phyloP scores from a whole-genome alignment of 2,888 invertebrate species.

The Epistrophe eligans region DNA sequence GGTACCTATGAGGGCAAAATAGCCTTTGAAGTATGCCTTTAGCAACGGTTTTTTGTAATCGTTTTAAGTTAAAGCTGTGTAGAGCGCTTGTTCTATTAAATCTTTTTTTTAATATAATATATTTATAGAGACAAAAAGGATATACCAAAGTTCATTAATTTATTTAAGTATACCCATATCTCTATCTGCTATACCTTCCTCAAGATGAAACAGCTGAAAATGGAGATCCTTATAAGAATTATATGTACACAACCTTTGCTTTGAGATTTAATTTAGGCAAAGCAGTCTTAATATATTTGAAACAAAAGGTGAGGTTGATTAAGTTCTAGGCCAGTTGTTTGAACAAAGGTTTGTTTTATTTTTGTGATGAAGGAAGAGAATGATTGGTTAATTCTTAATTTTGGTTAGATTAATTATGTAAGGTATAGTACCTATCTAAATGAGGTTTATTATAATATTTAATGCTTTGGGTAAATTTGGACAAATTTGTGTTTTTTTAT shows the following conservation, averaged over 20 bases:
- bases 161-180: neutral
- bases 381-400: neutral
- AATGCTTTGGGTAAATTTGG: too few relatives aligned
- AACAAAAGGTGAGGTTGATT: neutral
- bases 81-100: too few relatives aligned
- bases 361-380: neutral
- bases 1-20: neutral
- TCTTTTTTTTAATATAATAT: neutral
- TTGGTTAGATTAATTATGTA: neutral
- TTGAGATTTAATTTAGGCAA: neutral
- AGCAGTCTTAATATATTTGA: neutral
- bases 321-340: neutral
- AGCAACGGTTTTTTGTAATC: neutral
- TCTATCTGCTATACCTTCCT: neutral
- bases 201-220: slow-evolving; percentile 1
- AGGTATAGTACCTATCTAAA: neutral
- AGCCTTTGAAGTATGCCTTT: neutral
- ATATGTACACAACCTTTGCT: neutral
- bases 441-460: neutral
- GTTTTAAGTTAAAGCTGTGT: neutral
- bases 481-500: too few relatives aligned
- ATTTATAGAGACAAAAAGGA: neutral
- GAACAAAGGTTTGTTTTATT: neutral
- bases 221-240: neutral
- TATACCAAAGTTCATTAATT: slow-evolving; percentile 14